phyloP scores from a whole-genome alignment of 1,140 invertebrate species.

The Bombus affinis region DNA sequence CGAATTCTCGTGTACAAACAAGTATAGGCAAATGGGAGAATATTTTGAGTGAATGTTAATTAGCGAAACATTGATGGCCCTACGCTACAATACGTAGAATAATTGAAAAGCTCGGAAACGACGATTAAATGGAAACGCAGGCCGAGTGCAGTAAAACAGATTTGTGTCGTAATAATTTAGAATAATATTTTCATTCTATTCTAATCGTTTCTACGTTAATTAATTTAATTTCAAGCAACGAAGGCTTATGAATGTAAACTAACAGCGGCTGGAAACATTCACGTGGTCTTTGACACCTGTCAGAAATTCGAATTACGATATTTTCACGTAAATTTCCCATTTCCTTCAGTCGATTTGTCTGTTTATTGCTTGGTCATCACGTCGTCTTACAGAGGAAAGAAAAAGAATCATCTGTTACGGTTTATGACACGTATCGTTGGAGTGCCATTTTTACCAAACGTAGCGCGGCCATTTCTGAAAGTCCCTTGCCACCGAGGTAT shows the following conservation, averaged over 20 bases:
- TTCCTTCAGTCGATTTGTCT: background rate
- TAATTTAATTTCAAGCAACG: too few relatives aligned
- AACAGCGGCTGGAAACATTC: too few relatives aligned
- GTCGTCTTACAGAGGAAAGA: too few relatives aligned
- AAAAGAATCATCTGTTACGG: background rate
- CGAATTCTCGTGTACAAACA: background rate
- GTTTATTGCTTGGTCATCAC: background rate
- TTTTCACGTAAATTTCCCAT: background rate
- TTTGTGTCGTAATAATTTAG: too few relatives aligned
- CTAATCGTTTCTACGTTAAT: too few relatives aligned
- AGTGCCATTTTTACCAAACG: background rate
- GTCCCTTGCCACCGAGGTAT: background rate
- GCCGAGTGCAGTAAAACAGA: too few relatives aligned
- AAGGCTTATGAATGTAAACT: accelerated
- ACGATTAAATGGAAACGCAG: too few relatives aligned
- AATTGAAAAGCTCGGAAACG: too few relatives aligned
- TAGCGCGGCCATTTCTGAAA: background rate
- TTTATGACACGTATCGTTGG: background rate
- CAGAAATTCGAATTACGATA: too few relatives aligned
- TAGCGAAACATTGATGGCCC: background rate
- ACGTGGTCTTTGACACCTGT: too few relatives aligned
- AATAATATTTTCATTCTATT: too few relatives aligned
- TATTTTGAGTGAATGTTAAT: background rate
- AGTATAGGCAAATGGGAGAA: background rate
- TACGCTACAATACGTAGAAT: too few relatives aligned